Base-by-base conservation (phyloP, 2,888 invertebrate genomes). In the Busseola fusca region DNA sequence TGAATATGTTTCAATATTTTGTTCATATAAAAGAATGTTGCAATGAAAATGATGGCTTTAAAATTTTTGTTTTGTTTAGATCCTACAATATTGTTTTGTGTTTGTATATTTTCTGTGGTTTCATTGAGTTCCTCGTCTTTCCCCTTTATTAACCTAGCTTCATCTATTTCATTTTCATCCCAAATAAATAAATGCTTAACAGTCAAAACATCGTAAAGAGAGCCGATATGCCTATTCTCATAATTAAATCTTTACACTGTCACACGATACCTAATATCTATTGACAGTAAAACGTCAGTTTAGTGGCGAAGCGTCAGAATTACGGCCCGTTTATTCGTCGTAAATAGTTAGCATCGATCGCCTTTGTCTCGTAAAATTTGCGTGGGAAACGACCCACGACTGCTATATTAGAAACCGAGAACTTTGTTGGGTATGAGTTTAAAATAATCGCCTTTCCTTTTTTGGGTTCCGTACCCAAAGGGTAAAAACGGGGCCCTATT, bases 341-440 rank as follows among this genome's bases (percentile, higher is more conserved):
- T 87, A 87, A 87, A 87, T 87, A 86, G 78, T 82, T 74, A 79
- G 69, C 75, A 83, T 84, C 82, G 84, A 86, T 84, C 74, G 71
- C 40, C 34, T 67, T 57, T 73, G 82, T 74, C 65, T 80, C 75
- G 81, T 86, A 82, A 87, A 87, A 60, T 77, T 79, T 68, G 76
- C 77, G 71, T 70, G 83, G 69, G 82, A 62, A 80, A 80, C 72
- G 66, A 73, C 54, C 45, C 57, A 50, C 64, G 50, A 64, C 30
- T 42, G 25, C 56, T 66, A 78, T 67, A 68, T 74, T 45, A 34
- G 64, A 68, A 45, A 58, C 57, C 34, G 42, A 27, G 3, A 65
- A 78, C 56, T 81, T 81, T 66, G 68, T 73, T 64, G 21, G 78
- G 56, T 60, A 81, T 69, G 64, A 77, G 59, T 79, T 77, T 64